Evolutionary conservation across 2,888 invertebrate genomes (phyloP).

Genomic region (Callosobruchus maculatus): DNA sequence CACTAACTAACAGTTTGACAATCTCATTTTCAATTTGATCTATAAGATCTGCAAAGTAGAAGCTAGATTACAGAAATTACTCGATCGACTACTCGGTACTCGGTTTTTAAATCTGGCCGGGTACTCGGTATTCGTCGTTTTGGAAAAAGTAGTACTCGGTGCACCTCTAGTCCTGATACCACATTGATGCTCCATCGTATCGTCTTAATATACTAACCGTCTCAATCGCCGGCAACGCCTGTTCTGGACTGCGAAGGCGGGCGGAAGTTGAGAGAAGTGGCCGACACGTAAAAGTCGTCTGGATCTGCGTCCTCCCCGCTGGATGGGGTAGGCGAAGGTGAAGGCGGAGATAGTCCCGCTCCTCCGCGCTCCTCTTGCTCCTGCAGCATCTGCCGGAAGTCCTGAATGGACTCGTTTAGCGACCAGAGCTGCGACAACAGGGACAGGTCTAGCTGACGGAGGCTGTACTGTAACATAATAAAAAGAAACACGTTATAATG

Average conservation of each 20-base stretch:
- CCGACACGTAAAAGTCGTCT: slow-evolving; percentile 36
- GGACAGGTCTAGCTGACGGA: slow-evolving; percentile 85
- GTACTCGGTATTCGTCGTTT: too few species aligned
- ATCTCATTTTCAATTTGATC: too few species aligned
- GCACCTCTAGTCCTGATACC: too few species aligned
- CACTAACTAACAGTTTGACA: too few species aligned
- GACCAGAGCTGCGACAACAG: slow-evolving; percentile 89
- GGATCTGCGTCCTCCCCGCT: slow-evolving; percentile 47
- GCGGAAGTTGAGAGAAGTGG: slow-evolving; percentile 42
- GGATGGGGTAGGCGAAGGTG: slow-evolving; percentile 55
- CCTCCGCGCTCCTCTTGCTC: slow-evolving; percentile 47
- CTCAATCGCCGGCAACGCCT: slow-evolving; percentile 13
- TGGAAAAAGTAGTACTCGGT: too few species aligned
- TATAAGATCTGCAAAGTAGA: too few species aligned
- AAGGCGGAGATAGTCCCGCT: slow-evolving; percentile 50
- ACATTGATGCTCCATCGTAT: too few species aligned
- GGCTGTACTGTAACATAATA: slow-evolving; percentile 68
- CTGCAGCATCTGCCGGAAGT: slow-evolving; percentile 71
- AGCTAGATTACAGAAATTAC: too few species aligned
- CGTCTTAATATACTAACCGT: too few species aligned
- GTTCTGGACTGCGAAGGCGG: slow-evolving; percentile 43
- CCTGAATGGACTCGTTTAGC: slow-evolving; percentile 87
- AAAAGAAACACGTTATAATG: neutral
- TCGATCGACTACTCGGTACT: too few species aligned
- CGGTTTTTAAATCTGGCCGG: too few species aligned